Evolutionary conservation across 1,140 invertebrate genomes (phyloP).

Genomic region (Drosophila paulistorum): DNA sequence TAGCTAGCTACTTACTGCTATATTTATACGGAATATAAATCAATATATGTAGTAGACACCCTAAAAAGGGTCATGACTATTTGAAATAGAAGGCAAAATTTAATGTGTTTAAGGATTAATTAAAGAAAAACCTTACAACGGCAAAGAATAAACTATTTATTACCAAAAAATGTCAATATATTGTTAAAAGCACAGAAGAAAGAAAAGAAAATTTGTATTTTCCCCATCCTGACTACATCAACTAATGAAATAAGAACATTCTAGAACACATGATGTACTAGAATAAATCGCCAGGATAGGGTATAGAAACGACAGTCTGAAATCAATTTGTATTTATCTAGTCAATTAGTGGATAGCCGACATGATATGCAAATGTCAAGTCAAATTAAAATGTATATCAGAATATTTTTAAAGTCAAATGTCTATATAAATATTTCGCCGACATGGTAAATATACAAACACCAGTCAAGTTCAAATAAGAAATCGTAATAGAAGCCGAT

Average conservation of each 20-base stretch:
- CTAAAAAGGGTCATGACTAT: neutral
- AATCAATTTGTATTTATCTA: slow-evolving; percentile 46
- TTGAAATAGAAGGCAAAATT: too few relatives aligned
- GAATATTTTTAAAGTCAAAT: slow-evolving; percentile 57
- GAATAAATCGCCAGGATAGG: neutral
- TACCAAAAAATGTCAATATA: too few relatives aligned
- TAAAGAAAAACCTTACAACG: too few relatives aligned
- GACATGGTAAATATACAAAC: neutral
- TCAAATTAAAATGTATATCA: slow-evolving; percentile 51
- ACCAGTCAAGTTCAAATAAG: neutral
- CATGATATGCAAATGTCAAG: slow-evolving; percentile 44
- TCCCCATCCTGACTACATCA: too few relatives aligned
- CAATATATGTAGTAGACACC: neutral
- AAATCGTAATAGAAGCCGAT: neutral
- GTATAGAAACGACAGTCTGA: neutral
- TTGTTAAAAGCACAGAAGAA: too few relatives aligned
- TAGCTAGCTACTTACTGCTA: neutral
- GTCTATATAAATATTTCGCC: slow-evolving; percentile 40
- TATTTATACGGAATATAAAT: neutral
- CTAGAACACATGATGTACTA: too few relatives aligned
- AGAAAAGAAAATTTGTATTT: too few relatives aligned
- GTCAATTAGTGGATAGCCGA: slow-evolving; percentile 46
- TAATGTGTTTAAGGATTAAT: too few relatives aligned
- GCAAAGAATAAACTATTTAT: too few relatives aligned
- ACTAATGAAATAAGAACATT: too few relatives aligned